phyloP scores from a whole-genome alignment of 2,113 vertebrate genomes.

The Crotalus viridis region DNA sequence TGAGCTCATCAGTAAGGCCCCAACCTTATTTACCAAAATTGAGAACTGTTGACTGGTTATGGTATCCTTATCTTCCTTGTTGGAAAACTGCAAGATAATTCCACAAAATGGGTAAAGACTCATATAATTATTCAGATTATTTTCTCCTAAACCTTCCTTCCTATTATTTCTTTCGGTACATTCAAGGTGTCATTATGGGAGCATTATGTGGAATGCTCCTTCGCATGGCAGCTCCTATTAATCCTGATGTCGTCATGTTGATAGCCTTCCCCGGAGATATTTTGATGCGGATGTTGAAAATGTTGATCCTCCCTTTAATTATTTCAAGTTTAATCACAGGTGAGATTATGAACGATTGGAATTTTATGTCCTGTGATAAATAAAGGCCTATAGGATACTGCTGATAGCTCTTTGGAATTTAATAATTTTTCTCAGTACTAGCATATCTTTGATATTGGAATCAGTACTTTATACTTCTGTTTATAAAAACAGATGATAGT shows the following conservation, averaged over 20 bases:
- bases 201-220: constrained; percentile 86
- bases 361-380: constrained; percentile 34
- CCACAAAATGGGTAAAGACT: background rate
- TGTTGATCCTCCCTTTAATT: constrained; percentile 97
- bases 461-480: background rate
- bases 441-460: background rate
- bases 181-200: constrained; percentile 90
- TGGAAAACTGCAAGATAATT: background rate
- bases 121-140: background rate
- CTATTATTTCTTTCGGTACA: background rate
- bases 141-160: background rate
- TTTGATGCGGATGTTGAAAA: constrained; percentile 98
- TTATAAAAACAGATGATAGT: background rate
- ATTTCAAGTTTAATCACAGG: constrained; percentile 99
- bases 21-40: background rate
- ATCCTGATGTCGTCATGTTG: constrained; percentile 93
- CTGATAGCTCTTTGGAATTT: background rate
- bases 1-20: background rate
- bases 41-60: background rate
- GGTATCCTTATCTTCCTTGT: background rate
- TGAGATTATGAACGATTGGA: constrained; percentile 59
- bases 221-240: constrained; percentile 87
- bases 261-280: constrained; percentile 98
- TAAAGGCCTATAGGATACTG: background rate
- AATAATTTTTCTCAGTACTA: background rate